Conservation (phyloP, 2,797 vertebrate species). For the Phyllotis vaccarum region DNA sequence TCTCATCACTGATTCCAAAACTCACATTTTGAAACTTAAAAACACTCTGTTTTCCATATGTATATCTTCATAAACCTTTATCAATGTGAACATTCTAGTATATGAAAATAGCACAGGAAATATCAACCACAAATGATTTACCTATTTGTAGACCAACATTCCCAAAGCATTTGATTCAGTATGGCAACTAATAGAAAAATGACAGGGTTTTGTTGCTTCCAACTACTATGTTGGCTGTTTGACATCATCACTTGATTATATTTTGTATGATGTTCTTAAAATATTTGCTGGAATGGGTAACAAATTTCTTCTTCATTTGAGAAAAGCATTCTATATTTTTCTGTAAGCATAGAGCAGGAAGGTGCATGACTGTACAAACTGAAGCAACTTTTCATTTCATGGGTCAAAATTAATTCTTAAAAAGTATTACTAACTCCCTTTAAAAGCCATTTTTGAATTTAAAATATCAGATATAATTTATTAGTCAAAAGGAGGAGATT, state of each 20-base stretch:
- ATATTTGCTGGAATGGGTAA: conserved; percentile 14
- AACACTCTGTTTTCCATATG: background rate
- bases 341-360: background rate
- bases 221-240: conserved; percentile 3
- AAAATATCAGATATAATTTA: conserved; percentile 49
- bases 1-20: background rate
- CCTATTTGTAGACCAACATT: conserved; percentile 33
- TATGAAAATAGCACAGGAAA: background rate
- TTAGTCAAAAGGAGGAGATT: background rate
- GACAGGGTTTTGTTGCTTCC: conserved; percentile 10
- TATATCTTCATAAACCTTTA: background rate
- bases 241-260: background rate
- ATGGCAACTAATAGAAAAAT: background rate
- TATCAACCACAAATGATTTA: background rate
- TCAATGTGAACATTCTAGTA: background rate
- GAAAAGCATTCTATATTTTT: conserved; percentile 22
- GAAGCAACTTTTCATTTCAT: background rate
- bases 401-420: background rate
- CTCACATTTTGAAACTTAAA: background rate
- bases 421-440: background rate
- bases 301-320: conserved; percentile 65
- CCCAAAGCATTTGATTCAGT: conserved; percentile 1
- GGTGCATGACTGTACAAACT: background rate
- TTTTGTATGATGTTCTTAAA: conserved; percentile 63
- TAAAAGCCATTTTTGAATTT: conserved; percentile 33